Evolutionary conservation across 2,888 invertebrate genomes (phyloP).

Genomic region (Sericinus montela): DNA sequence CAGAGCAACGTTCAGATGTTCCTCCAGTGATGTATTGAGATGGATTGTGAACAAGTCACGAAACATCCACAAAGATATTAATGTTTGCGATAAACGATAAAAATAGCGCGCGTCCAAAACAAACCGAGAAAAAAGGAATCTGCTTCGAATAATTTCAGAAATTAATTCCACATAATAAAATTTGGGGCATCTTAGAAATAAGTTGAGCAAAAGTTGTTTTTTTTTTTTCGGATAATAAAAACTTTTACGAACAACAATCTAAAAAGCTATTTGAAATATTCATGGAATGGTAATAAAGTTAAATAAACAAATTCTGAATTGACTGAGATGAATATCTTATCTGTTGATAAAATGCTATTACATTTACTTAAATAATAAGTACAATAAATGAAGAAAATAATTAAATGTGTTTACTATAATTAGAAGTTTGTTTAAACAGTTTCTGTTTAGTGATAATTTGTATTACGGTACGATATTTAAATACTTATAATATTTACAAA

Average conservation of each 20-base stretch:
- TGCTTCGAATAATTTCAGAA: not conserved
- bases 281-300: slow-evolving; percentile 16
- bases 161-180: not conserved
- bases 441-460: too few relatives aligned
- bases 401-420: too few relatives aligned
- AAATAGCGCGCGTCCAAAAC: not conserved
- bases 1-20: slow-evolving; percentile 20
- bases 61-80: slow-evolving; percentile 22
- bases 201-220: not conserved
- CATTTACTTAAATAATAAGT: not conserved
- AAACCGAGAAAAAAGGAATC: not conserved
- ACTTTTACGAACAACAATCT: slow-evolving; percentile 12
- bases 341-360: slow-evolving; percentile 2
- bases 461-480: too few relatives aligned
- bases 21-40: slow-evolving; percentile 34
- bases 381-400: not conserved
- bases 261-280: slow-evolving; percentile 17
- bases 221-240: slow-evolving; percentile 6
- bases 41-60: slow-evolving; percentile 26
- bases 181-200: not conserved
- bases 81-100: slow-evolving; percentile 1
- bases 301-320: slow-evolving; percentile 15
- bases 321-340: slow-evolving; percentile 10
- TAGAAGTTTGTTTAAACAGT: too few relatives aligned
- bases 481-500: too few relatives aligned